A percentile compares a stretch with the other conserved stretches of the same genome.
phyloP scores from a whole-genome alignment of 2,888 invertebrate species.

The Beris morrisii region DNA sequence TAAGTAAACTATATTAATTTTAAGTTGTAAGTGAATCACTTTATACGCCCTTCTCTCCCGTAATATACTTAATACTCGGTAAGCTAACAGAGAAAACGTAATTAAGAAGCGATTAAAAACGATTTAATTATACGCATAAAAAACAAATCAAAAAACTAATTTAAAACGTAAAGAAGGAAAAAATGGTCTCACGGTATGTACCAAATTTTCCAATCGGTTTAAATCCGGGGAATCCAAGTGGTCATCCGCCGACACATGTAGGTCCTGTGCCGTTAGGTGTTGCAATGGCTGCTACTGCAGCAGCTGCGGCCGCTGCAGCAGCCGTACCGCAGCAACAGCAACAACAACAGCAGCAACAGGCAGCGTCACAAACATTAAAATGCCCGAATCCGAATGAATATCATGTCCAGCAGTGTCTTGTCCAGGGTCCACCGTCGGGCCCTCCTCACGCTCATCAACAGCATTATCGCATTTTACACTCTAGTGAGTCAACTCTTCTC shows the following conservation, averaged over 20 bases:
- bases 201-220: constrained; percentile 35
- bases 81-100: too few species aligned
- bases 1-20: too few species aligned
- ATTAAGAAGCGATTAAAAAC: too few species aligned
- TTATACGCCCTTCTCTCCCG: too few species aligned
- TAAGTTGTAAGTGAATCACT: too few species aligned
- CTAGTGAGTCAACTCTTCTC: constrained; percentile 35
- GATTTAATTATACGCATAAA: too few species aligned
- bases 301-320: constrained; percentile 33
- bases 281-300: constrained; percentile 37
- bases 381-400: constrained; percentile 35
- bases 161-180: not conserved
- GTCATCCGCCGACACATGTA: constrained; percentile 29
- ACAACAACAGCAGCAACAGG: constrained; percentile 29
- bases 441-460: constrained; percentile 34
- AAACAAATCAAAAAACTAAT: too few species aligned
- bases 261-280: constrained; percentile 35
- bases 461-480: constrained; percentile 38
- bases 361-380: constrained; percentile 35
- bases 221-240: constrained; percentile 34
- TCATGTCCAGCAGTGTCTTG: constrained; percentile 37
- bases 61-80: too few species aligned
- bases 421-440: constrained; percentile 29
- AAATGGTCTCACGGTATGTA: constrained; percentile 39
- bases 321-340: constrained; percentile 27